Conservation (phyloP, 2,888 invertebrate genomes). For the Nomada ferruginata region DNA sequence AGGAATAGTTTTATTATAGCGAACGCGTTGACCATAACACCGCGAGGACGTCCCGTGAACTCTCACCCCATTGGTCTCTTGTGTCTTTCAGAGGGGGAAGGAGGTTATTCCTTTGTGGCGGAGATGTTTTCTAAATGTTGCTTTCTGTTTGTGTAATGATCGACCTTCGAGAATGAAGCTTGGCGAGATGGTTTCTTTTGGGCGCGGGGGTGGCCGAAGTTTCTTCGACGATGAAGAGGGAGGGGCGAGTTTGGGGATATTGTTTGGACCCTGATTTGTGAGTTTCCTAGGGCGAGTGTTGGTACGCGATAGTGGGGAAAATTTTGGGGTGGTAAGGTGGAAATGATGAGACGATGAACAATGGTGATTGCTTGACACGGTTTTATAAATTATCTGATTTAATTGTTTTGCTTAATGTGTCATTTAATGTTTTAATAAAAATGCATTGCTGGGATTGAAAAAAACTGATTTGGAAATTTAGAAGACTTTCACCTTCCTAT, state of each 20-base stretch:
- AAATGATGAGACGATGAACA: too few relatives aligned
- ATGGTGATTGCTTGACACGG: background rate
- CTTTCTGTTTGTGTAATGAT: slow-evolving; percentile 31
- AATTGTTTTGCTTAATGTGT: too few relatives aligned
- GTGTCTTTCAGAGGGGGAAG: background rate
- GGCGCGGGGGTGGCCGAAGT: background rate
- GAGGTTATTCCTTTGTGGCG: slow-evolving; percentile 25
- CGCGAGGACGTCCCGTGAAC: slow-evolving; percentile 50
- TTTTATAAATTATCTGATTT: too few relatives aligned
- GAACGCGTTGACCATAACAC: slow-evolving; percentile 74
- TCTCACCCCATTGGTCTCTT: slow-evolving; percentile 17
- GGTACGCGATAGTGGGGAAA: background rate
- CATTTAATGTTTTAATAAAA: too few relatives aligned
- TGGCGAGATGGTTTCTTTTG: background rate
- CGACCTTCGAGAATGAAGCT: background rate
- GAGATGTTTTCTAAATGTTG: slow-evolving; percentile 17
- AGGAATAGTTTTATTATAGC: slow-evolving; percentile 82
- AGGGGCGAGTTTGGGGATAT: background rate
- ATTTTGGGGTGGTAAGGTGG: too few relatives aligned
- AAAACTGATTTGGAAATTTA: too few relatives aligned
- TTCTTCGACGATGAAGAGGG: slow-evolving; percentile 5
- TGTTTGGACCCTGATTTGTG: background rate
- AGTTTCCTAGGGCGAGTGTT: background rate
- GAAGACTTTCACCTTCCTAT: too few relatives aligned
- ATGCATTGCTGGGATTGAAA: too few relatives aligned